phyloP scores from a whole-genome alignment of 1,140 invertebrate genomes.

The Contarinia nasturtii region DNA sequence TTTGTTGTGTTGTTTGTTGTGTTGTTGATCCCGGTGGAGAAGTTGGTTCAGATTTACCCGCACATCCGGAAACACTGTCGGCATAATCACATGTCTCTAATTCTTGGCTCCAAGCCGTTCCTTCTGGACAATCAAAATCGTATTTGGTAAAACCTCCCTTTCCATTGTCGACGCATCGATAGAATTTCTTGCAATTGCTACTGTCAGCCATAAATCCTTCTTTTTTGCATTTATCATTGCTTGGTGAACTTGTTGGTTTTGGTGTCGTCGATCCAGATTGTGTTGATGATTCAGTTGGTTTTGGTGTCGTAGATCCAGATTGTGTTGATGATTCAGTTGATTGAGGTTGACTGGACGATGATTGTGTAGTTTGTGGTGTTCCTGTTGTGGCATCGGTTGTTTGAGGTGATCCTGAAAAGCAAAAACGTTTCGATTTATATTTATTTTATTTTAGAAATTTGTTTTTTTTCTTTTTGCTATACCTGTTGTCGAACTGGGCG shows the following conservation, averaged over 20 bases:
- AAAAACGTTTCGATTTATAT: too few species aligned
- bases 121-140: slow-evolving; percentile 40
- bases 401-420: not conserved
- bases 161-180: slow-evolving; percentile 41
- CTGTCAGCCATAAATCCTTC: slow-evolving; percentile 36
- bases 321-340: slow-evolving; percentile 5
- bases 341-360: slow-evolving; percentile 1
- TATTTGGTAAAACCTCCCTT: slow-evolving; percentile 33
- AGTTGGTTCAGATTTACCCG: slow-evolving; percentile 2
- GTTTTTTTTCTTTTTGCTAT: not conserved
- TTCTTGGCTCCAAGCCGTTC: slow-evolving; percentile 41
- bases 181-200: slow-evolving; percentile 43
- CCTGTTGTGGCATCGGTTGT: not conserved
- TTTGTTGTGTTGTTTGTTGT: too few species aligned
- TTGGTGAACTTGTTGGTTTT: slow-evolving; percentile 6
- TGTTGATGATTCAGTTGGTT: slow-evolving; percentile 3
- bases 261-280: slow-evolving; percentile 6
- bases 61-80: slow-evolving; percentile 27
- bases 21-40: too few species aligned
- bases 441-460: too few species aligned
- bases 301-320: slow-evolving; percentile 4
- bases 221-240: slow-evolving; percentile 15
- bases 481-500: not conserved
- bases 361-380: slow-evolving; percentile 3
- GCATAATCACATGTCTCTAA: slow-evolving; percentile 39